phyloP scores from a whole-genome alignment of 1,140 invertebrate species.

The Caenorhabditis remanei region DNA sequence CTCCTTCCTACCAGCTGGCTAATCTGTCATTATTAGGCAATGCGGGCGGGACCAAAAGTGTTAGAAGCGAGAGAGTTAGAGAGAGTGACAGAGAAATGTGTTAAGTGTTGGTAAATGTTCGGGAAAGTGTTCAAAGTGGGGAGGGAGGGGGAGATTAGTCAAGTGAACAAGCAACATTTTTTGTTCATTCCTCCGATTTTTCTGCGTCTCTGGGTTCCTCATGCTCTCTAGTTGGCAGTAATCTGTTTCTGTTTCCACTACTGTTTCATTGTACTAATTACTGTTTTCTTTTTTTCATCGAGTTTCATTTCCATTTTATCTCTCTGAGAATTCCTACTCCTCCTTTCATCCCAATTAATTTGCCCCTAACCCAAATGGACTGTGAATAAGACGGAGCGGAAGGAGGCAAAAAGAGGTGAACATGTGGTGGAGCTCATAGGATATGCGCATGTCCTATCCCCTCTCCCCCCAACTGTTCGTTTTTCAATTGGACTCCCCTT shows the following conservation, averaged over 20 bases:
- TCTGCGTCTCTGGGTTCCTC: neutral
- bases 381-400: neutral
- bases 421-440: conserved; percentile 43
- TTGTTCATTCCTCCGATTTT: neutral
- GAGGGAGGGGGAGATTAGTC: conserved; percentile 6
- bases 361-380: conserved; percentile 3
- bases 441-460: neutral
- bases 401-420: conserved; percentile 18
- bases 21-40: conserved; percentile 56
- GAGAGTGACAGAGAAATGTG: neutral
- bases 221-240: no score
- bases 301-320: no score
- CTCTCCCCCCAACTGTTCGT: neutral
- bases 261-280: no score
- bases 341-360: neutral
- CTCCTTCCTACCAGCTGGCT: conserved; percentile 6
- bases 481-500: neutral
- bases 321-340: no score
- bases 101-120: conserved; percentile 21
- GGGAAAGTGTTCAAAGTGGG: neutral
- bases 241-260: no score
- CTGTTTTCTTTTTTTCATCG: no score
- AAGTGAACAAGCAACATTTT: neutral
- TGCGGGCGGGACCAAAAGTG: neutral
- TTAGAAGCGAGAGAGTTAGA: conserved; percentile 2